Evolutionary conservation across 2,113 vertebrate genomes (phyloP).

Genomic region (Solenodon paradoxus): DNA sequence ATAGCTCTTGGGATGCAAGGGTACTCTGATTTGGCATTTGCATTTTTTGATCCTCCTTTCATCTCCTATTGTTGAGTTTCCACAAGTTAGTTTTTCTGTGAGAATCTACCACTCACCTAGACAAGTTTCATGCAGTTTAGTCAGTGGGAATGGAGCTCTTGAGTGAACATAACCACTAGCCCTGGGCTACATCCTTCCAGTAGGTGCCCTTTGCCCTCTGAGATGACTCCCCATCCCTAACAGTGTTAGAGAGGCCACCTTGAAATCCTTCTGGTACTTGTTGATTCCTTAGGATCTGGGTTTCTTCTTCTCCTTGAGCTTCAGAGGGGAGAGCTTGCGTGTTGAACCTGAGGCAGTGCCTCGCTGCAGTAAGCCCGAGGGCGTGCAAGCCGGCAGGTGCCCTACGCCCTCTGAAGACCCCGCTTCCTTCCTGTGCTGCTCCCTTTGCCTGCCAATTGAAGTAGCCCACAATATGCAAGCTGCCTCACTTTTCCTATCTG

Average conservation of each 20-base stretch:
- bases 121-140: constrained; percentile 63
- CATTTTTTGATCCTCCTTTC: neutral
- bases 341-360: neutral
- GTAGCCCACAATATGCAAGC: neutral
- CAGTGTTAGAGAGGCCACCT: neutral
- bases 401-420: neutral
- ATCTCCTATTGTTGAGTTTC: constrained; percentile 41
- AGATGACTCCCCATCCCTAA: neutral
- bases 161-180: constrained; percentile 70
- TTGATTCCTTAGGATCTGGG: neutral
- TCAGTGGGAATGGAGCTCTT: constrained; percentile 10
- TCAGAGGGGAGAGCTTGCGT: neutral
- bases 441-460: neutral
- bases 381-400: neutral
- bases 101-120: constrained; percentile 32
- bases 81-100: constrained; percentile 60
- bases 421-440: neutral
- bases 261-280: neutral
- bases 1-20: neutral
- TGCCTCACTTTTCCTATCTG: neutral
- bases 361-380: constrained; percentile 20
- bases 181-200: neutral
- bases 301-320: constrained; percentile 1
- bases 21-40: neutral
- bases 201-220: neutral